phyloP scores from a whole-genome alignment of 1,140 invertebrate species.

The Diuraphis noxia region DNA sequence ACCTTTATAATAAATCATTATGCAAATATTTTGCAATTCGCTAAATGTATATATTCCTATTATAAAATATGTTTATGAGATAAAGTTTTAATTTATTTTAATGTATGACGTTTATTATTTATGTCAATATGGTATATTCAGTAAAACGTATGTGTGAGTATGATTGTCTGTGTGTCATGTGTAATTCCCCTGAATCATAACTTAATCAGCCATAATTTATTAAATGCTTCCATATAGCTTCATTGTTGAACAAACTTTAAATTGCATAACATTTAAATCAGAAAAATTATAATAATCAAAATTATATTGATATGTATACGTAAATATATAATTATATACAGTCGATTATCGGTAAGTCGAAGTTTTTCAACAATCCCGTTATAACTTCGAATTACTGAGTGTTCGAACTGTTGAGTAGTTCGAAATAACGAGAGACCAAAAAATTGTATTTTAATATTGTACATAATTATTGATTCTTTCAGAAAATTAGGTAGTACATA shows the following conservation, averaged over 20 bases:
- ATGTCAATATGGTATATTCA: not conserved
- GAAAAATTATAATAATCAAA: not conserved
- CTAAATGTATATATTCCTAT: not conserved
- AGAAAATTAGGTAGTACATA: no score
- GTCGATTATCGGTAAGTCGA: no score
- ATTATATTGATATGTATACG: not conserved
- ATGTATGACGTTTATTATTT: not conserved
- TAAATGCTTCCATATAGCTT: not conserved
- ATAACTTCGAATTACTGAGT: no score
- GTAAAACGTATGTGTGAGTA: not conserved
- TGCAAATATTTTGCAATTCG: not conserved
- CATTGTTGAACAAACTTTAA: not conserved
- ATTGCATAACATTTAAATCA: not conserved
- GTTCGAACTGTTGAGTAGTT: no score
- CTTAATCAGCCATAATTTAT: not conserved
- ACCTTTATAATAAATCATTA: conserved; percentile 18
- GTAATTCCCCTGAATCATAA: not conserved
- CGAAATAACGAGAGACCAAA: no score
- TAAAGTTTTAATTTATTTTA: conserved; percentile 1
- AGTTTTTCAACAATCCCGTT: no score
- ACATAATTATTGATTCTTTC: no score
- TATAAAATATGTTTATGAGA: conserved; percentile 10
- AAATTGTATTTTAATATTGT: no score
- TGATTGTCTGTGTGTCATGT: not conserved
- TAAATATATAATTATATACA: not conserved